Conservation (phyloP, 2,797 vertebrate species). For the Clarias platycephalus region DNA sequence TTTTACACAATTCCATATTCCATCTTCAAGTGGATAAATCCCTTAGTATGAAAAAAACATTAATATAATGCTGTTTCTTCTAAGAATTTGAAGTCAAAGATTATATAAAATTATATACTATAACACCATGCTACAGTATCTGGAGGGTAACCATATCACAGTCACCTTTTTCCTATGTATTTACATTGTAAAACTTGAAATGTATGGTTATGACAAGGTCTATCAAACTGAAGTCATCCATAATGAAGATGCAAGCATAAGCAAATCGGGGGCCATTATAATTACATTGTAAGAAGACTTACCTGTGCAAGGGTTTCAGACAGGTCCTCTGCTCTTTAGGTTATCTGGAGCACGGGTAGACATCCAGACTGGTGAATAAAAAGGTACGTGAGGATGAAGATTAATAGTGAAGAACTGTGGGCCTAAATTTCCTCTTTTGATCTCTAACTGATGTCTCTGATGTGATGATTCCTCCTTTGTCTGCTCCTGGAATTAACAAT, state of each 20-base stretch:
- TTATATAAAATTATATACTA: neutral
- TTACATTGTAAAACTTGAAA: neutral
- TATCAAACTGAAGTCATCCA: neutral
- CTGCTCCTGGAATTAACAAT: conserved; percentile 41
- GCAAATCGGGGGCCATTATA: neutral
- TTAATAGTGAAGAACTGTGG: conserved; percentile 12
- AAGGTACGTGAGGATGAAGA: conserved; percentile 22
- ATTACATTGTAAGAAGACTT: conserved; percentile 62
- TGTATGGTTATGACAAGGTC: neutral
- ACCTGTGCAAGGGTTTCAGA: neutral
- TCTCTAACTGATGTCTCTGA: neutral
- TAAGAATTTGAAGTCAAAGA: neutral
- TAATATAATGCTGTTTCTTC: neutral
- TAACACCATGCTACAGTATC: neutral
- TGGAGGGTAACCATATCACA: neutral
- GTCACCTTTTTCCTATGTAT: neutral
- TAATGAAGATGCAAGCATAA: neutral
- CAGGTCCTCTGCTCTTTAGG: conserved; percentile 3
- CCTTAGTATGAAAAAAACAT: neutral
- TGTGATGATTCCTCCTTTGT: conserved; percentile 19
- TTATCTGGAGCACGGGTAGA: conserved; percentile 27
- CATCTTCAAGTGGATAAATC: neutral
- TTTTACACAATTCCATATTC: neutral
- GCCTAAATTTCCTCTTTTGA: neutral
- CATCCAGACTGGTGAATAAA: conserved; percentile 42